Conservation (phyloP, 1,140 invertebrate species). For the Pomacea maculata region DNA sequence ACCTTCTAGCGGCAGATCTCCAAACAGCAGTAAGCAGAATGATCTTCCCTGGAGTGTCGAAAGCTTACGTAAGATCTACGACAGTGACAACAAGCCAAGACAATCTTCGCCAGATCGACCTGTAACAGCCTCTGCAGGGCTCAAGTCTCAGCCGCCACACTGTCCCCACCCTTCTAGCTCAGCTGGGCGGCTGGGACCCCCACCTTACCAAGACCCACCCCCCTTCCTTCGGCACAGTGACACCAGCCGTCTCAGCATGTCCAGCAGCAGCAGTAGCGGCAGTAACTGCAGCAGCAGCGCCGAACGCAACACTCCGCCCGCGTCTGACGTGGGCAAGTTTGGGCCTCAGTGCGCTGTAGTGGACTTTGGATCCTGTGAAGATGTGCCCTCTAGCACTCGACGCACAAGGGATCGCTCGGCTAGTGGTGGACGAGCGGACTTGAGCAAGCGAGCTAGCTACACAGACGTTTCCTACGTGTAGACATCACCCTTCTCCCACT, state of each 20-base stretch:
- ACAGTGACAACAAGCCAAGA: constrained; percentile 10
- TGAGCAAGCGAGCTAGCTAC: background rate
- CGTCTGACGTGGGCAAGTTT: constrained; percentile 12
- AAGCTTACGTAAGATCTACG: constrained; percentile 35
- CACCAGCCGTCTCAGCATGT: constrained; percentile 35
- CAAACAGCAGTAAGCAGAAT: background rate
- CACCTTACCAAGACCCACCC: constrained; percentile 47
- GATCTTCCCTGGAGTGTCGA: constrained; percentile 50
- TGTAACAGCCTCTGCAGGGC: background rate
- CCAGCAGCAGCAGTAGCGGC: constrained; percentile 43
- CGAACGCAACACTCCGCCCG: constrained; percentile 14
- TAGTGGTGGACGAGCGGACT: background rate
- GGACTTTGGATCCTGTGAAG: constrained; percentile 28
- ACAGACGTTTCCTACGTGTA: constrained; percentile 32
- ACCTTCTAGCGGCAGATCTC: too few species aligned
- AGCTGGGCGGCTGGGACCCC: constrained; percentile 29
- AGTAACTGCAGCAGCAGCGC: constrained; percentile 32
- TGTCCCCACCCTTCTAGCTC: constrained; percentile 1
- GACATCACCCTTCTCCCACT: too few species aligned
- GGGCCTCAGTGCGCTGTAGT: constrained; percentile 27
- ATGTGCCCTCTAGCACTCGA: constrained; percentile 14
- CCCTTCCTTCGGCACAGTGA: constrained; percentile 41
- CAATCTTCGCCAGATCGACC: background rate
- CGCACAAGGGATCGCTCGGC: too few species aligned
- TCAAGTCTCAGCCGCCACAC: background rate